Evolutionary conservation across 1,140 invertebrate genomes (phyloP).

Genomic region (Pseudobourletiella spinata): DNA sequence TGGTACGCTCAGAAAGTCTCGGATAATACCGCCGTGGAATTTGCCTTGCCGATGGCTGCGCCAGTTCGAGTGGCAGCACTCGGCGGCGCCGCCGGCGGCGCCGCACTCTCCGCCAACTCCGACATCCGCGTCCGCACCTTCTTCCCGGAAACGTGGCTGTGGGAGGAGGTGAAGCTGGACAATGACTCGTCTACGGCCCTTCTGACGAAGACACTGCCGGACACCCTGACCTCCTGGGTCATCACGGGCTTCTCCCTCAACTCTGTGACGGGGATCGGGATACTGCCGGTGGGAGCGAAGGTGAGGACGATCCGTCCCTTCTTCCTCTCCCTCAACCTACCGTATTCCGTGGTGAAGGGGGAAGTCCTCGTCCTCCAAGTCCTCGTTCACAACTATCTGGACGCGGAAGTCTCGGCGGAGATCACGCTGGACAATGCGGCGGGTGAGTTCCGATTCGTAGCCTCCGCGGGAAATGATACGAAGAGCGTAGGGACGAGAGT

Average conservation of each 20-base stretch:
- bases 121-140: conserved; percentile 11
- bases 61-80: not conserved
- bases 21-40: not conserved
- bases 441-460: conserved; percentile 10
- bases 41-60: not conserved
- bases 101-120: not conserved
- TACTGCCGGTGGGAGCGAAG: not conserved
- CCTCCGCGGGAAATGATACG: not conserved
- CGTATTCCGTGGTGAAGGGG: conserved; percentile 30
- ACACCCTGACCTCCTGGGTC: conserved; percentile 86
- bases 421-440: conserved; percentile 12
- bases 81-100: not conserved
- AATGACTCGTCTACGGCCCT: conserved; percentile 44
- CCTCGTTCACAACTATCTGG: conserved; percentile 62
- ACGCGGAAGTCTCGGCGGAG: conserved; percentile 1
- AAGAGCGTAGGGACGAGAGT: not conserved
- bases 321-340: conserved; percentile 25
- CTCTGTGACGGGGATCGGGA: conserved; percentile 49
- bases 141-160: conserved; percentile 46
- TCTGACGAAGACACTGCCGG: conserved; percentile 57
- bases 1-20: not conserved
- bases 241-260: conserved; percentile 87
- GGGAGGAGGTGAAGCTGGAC: conserved; percentile 44
- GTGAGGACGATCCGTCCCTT: conserved; percentile 24
- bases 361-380: conserved; percentile 49